phyloP scores from a whole-genome alignment of 92 coral and sea anemone species.

The Bergia sp. region DNA sequence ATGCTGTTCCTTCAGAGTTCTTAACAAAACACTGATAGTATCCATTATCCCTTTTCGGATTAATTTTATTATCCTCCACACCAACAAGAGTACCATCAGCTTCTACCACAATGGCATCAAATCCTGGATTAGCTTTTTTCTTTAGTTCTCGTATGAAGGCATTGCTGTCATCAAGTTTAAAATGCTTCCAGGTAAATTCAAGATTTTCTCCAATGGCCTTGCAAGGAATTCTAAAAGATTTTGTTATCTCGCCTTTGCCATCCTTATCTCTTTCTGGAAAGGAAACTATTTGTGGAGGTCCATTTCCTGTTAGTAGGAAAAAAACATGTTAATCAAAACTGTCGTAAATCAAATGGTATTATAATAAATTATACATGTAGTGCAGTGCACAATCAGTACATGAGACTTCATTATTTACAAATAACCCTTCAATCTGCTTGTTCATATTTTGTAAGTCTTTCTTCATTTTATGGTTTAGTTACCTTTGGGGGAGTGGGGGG shows the following conservation, averaged over 20 bases:
- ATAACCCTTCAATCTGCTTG: no score
- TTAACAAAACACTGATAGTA: constrained; percentile 30
- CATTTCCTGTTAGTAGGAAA: neutral
- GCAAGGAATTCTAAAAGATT: constrained; percentile 12
- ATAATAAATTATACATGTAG: no score
- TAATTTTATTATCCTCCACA: neutral
- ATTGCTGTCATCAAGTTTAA: neutral
- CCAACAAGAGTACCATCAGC: constrained; percentile 24
- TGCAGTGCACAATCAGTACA: no score
- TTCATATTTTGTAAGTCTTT: no score
- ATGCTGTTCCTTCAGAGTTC: constrained; percentile 15
- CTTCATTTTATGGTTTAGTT: no score
- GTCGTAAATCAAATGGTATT: no score
- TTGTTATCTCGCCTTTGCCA: neutral
- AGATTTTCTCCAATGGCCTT: constrained; percentile 9
- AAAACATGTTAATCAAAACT: no score
- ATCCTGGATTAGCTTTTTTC: neutral
- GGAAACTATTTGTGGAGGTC: neutral
- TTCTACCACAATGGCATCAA: neutral
- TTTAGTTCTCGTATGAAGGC: no score
- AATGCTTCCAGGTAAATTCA: constrained; percentile 28
- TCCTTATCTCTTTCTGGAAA: constrained; percentile 28
- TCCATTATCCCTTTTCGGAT: neutral
- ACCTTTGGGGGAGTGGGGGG: no score
- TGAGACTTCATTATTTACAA: no score